phyloP scores from a whole-genome alignment of 2,797 vertebrate species.

The Sebastiscus tertius region DNA sequence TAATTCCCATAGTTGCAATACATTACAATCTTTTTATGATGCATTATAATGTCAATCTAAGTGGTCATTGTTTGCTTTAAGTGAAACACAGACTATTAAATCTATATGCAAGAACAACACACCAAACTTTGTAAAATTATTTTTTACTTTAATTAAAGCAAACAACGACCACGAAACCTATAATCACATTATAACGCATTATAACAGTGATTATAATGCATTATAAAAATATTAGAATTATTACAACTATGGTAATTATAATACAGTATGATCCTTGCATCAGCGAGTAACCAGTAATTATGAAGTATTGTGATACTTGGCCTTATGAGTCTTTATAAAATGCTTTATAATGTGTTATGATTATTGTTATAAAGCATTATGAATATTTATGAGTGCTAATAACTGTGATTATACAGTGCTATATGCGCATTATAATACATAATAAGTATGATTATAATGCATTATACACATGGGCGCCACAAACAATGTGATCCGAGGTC shows the following conservation, averaged over 20 bases:
- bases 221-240: background rate
- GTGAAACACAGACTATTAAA: background rate
- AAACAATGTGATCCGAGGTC: background rate
- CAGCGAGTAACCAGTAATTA: no score
- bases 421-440: background rate
- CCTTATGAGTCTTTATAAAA: background rate
- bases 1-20: background rate
- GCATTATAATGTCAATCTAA: background rate
- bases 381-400: background rate
- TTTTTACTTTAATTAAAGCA: background rate
- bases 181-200: background rate
- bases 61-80: background rate
- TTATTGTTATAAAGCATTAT: background rate
- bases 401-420: background rate
- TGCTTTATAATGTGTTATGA: background rate
- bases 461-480: background rate
- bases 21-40: background rate
- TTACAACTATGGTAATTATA: background rate
- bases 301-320: no score
- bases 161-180: no score
- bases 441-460: background rate
- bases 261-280: background rate
- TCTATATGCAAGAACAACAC: background rate
- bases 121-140: background rate
- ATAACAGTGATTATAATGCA: background rate